Percentiles rank a stretch among this genome's conserved stretches.
Conservation (phyloP, 2,888 invertebrate genomes). For the Osedax fenrisi region DNA sequence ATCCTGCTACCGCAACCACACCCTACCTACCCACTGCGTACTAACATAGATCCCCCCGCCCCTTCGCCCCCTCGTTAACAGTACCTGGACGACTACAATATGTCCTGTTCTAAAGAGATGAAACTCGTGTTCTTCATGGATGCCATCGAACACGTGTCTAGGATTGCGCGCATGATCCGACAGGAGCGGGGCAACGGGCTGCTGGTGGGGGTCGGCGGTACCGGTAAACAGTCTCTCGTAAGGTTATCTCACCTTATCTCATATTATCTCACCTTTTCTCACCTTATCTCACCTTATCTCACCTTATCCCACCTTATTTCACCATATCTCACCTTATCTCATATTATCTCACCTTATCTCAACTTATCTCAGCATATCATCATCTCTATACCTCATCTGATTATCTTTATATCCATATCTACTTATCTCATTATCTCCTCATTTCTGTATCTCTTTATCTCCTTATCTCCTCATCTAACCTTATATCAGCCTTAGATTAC, state of each 20-base stretch:
- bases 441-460: too few relatives aligned
- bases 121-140: constrained; percentile 69
- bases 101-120: constrained; percentile 67
- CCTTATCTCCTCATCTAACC: too few relatives aligned
- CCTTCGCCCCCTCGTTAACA: constrained; percentile 43
- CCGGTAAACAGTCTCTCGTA: constrained; percentile 51
- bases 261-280: background rate
- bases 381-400: too few relatives aligned
- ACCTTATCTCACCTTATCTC: background rate
- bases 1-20: too few relatives aligned
- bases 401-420: too few relatives aligned
- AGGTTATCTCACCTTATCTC: constrained; percentile 39
- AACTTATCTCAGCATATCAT: too few relatives aligned
- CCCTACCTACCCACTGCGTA: too few relatives aligned
- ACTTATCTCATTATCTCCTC: too few relatives aligned
- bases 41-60: background rate
- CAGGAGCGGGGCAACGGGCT: constrained; percentile 51
- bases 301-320: too few relatives aligned
- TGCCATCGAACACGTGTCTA: constrained; percentile 50
- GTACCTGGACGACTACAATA: constrained; percentile 72
- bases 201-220: constrained; percentile 51
- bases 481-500: too few relatives aligned
- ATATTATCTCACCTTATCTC: too few relatives aligned
- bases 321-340: too few relatives aligned
- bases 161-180: constrained; percentile 50